phyloP scores from a whole-genome alignment of 2,888 invertebrate genomes.

The Drosophila austrosaltans region DNA sequence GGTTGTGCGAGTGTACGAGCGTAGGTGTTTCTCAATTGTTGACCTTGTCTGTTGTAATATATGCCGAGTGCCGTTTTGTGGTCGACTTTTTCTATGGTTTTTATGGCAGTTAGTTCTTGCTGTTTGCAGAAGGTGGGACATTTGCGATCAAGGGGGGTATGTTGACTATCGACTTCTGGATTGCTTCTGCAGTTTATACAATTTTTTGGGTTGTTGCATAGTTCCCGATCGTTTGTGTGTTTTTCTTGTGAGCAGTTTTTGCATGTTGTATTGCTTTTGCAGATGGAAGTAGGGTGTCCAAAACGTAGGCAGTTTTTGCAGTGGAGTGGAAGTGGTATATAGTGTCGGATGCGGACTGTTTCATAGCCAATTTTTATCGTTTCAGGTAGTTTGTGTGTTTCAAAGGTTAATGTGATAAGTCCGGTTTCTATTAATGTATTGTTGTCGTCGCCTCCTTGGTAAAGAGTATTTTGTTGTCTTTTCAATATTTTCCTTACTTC shows the following conservation, averaged over 20 bases:
- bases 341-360: not conserved
- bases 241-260: not conserved
- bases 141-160: not conserved
- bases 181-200: not conserved
- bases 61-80: no score
- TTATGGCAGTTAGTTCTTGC: not conserved
- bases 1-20: not conserved
- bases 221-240: not conserved
- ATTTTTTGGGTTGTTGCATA: constrained; percentile 1
- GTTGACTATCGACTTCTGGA: not conserved
- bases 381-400: constrained; percentile 4
- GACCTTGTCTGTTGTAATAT: no score
- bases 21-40: no score
- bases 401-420: not conserved
- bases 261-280: constrained; percentile 1
- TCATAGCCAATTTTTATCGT: not conserved
- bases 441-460: not conserved
- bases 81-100: no score
- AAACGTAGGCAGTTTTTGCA: constrained; percentile 17
- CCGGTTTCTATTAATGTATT: not conserved
- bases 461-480: no score
- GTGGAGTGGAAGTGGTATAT: constrained; percentile 4
- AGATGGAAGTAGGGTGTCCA: constrained; percentile 9
- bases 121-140: constrained; percentile 7
- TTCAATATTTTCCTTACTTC: no score